These are phyloP conservation scores for Rapana venosa DNA, from an alignment of 2,888 invertebrate genomes.

Conservation along the genomic window DNA sequence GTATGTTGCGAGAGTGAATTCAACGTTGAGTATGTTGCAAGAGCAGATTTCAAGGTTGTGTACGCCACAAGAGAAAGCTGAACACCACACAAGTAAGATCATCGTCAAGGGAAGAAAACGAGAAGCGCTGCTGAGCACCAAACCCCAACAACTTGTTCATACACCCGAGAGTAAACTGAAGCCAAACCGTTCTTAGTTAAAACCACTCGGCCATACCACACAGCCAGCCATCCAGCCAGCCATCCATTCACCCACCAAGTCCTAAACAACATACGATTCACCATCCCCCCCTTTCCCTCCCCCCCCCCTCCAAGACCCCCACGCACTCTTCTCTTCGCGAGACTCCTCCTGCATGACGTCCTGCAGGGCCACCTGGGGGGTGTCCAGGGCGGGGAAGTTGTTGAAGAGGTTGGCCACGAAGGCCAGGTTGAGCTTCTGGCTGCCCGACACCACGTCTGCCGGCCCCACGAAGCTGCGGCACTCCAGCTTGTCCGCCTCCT, in stretches of 20 bases:
- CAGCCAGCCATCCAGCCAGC: not conserved
- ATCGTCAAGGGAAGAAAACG: too few species aligned
- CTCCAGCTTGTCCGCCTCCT: conserved; percentile 96
- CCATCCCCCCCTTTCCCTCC: not conserved
- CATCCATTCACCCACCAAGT: too few species aligned
- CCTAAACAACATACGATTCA: not conserved
- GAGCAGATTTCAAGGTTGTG: too few species aligned
- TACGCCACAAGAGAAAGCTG: too few species aligned
- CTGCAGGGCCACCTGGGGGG: conserved; percentile 85
- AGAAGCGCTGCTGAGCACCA: too few species aligned
- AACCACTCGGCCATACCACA: too few species aligned
- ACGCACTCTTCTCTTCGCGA: conserved; percentile 95
- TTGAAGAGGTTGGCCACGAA: conserved; percentile 99
- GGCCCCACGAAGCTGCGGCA: conserved; percentile 97
- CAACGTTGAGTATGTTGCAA: too few species aligned
- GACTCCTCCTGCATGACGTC: conserved; percentile 94
- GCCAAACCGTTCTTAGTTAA: too few species aligned
- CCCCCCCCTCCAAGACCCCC: not conserved
- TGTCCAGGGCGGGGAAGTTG: conserved; percentile 96
- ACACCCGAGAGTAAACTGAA: too few species aligned
- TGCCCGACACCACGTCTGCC: conserved; percentile 96
- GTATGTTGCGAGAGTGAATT: too few species aligned
- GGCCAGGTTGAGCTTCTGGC: conserved; percentile 98
- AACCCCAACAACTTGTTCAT: too few species aligned
- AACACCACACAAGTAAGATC: too few species aligned